Evolutionary conservation across 1,140 invertebrate species (phyloP).

Genomic region (Pentalonia nigronervosa): DNA sequence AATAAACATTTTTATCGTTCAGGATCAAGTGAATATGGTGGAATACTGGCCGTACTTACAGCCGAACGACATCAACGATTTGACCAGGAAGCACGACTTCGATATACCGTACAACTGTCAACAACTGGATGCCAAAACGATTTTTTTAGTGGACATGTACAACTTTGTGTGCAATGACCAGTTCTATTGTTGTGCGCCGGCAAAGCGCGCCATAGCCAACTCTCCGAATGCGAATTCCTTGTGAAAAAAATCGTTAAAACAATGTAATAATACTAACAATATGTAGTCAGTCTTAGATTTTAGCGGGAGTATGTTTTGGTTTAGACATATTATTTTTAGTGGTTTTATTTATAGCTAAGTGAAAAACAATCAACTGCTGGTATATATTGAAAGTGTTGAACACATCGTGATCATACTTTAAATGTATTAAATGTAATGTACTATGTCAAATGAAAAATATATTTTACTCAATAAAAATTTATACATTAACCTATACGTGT

Average conservation of each 20-base stretch:
- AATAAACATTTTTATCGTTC: background rate
- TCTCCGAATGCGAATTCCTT: background rate
- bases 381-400: background rate
- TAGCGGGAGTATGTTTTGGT: background rate
- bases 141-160: conserved; percentile 11
- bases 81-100: background rate
- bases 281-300: background rate
- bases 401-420: background rate
- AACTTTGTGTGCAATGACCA: conserved; percentile 49
- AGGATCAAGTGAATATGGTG: conserved; percentile 21
- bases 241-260: background rate
- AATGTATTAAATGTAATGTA: background rate
- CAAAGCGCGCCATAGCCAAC: background rate
- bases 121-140: conserved; percentile 45
- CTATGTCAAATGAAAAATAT: background rate
- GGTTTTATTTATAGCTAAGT: background rate
- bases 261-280: background rate
- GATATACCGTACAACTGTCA: conserved; percentile 8
- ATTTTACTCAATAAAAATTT: background rate
- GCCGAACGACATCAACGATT: background rate
- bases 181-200: conserved; percentile 41
- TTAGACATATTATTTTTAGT: background rate
- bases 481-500: background rate
- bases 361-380: background rate
- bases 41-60: conserved; percentile 34